Base-by-base conservation (phyloP, 1,140 invertebrate species). In the Pinna nobilis region DNA sequence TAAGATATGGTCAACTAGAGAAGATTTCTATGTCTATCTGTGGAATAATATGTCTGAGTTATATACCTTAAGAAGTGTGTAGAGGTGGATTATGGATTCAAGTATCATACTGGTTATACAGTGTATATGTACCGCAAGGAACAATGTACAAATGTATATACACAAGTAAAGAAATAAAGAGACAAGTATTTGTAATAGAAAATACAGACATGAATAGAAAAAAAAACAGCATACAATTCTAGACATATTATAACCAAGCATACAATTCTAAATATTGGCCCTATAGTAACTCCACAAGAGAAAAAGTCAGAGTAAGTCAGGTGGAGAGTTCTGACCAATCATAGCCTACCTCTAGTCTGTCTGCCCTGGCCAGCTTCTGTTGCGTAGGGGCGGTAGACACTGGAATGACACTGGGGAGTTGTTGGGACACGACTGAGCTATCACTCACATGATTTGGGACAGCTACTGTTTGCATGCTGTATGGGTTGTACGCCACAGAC, bases 341-440 rank as follows among this genome's bases (percentile, higher is more conserved):
- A 41, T 39, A 44, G 9, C 59, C 92, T 93, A 98, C 97, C 95
- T 98, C 96, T 91, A 98, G 93, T 91, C 97, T 93, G 91, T 98
- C 96, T 86, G 95, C 95, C 88, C 96, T 93, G 75, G 95, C 94
- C 92, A 97, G 92, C 92, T 98, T 98, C 91, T 97, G 95, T 91
- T 95, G 82, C 74, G 94, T 91, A 60, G 95, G 94, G 33, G 70
- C 72, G 47, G 76, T 73, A 1, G 79, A 66, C 11, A 81, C 80
- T 55, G 77, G 82, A 65, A 86, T 80, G 64, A 84, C 82, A 44
- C 82, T 80, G 30, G 76, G 70, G 32, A 83, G 61, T 73, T 74
- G 49, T 74, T 70, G 60, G 39, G 77, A 70, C 11, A 82, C 75
- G 23, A 82, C 32, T 4, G 70, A 50, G 39, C 74, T 69, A 33